Evolutionary conservation across 2,113 vertebrate genomes (phyloP), one percentile per base, ranked within the genome.

Genomic region (Orycteropus afer): DNA sequence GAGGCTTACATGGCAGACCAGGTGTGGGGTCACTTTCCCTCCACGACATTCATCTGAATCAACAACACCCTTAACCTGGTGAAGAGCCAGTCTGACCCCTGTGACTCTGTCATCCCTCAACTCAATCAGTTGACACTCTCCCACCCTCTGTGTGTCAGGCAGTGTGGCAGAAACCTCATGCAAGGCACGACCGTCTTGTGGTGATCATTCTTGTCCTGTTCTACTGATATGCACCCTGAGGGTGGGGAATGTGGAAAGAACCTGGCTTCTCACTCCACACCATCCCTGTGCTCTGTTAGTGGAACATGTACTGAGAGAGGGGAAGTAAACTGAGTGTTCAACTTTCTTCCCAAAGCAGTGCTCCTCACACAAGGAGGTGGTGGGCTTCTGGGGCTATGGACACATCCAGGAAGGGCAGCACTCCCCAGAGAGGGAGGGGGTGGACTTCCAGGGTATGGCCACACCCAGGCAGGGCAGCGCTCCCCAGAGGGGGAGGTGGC

Each of bases 81-180:
- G 59, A 23, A 22, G 37, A 40, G 67, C 20, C 37, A 4, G 3
- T 18, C 17, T 76, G n/a, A n/a, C 37, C 27, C 57, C 57, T n/a
- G 29, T 61, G 63, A 42, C 4, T 69, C n/a, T 6, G 27, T 10
- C 20, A 29, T 12, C 59, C 5, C 87, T 32, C 55, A 11, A 14
- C 8, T 3, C 0, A 12, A 1, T 1, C 0, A 6, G 80, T 29
- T 53, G 2, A 0, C 9, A 7, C 18, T 40, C 27, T 40, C 15
- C 7, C 57, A 27, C 2, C 3, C 13, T 10, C 13, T 10, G 40
- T 6, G 34, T 32, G 59, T 7, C 42, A 0, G 34, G 3, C 0
- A 3, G 27, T 25, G 20, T 12, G 18, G 18, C 80, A 42, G 57
- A 13, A 0, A 15, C 47, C 8, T 40, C 25, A 8, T 34, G 23